Evolutionary conservation across 2,888 invertebrate species (phyloP).

Genomic region (Periphyllus acericola): DNA sequence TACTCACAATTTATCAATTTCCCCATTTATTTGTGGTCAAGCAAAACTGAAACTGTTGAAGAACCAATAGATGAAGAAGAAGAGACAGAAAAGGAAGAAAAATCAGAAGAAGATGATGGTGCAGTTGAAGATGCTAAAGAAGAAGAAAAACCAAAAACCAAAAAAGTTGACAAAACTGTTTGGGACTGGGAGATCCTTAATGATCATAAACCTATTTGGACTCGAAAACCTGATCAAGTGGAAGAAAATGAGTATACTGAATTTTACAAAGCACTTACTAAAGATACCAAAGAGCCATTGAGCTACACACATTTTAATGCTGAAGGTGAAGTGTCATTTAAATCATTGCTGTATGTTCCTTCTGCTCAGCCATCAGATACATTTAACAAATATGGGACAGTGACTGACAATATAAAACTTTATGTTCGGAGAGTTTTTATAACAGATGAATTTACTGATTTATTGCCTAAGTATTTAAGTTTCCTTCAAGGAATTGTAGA

Average conservation of each 20-base stretch:
- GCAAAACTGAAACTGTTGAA: conserved; percentile 67
- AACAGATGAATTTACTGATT: conserved; percentile 98
- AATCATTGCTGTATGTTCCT: conserved; percentile 94
- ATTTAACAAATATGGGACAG: conserved; percentile 95
- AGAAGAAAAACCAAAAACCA: conserved; percentile 81
- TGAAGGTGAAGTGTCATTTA: conserved; percentile 99
- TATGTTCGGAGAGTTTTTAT: conserved; percentile 99
- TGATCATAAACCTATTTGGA: conserved; percentile 99
- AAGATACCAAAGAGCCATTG: conserved; percentile 85
- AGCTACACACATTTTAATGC: conserved; percentile 95
- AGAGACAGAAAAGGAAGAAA: conserved; percentile 69
- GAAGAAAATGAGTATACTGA: conserved; percentile 89
- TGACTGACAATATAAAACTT: conserved; percentile 93
- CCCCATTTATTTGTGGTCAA: conserved; percentile 95
- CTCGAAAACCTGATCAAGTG: conserved; percentile 87
- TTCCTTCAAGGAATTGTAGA: conserved; percentile 98
- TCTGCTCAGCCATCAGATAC: conserved; percentile 89
- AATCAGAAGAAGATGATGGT: conserved; percentile 69
- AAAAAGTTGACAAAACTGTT: conserved; percentile 90
- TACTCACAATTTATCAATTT: conserved; percentile 99
- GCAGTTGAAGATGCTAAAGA: conserved; percentile 79
- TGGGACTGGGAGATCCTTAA: conserved; percentile 99
- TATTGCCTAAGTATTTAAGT: conserved; percentile 97
- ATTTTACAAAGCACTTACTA: conserved; percentile 95
- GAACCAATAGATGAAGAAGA: conserved; percentile 60